Percentiles rank a stretch among this genome's conserved stretches.
Conservation (phyloP, 1,140 invertebrate species). For the Dendrolimus kikuchii region DNA sequence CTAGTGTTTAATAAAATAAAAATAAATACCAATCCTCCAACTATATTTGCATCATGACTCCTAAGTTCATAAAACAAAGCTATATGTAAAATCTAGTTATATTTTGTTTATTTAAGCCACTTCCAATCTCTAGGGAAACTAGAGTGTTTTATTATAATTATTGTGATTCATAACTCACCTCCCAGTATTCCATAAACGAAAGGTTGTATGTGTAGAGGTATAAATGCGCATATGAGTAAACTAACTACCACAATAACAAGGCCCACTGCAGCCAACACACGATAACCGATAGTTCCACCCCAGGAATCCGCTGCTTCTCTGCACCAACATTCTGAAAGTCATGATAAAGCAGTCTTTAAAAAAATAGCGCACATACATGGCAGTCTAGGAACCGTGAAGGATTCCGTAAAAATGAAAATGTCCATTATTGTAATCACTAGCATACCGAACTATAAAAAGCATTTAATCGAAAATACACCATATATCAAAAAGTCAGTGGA, state of each 20-base stretch:
- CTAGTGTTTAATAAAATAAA: neutral
- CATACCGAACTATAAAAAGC: no score
- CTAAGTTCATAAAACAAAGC: no score
- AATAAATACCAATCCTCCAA: neutral
- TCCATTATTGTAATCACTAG: no score
- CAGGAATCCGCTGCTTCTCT: conserved; percentile 65
- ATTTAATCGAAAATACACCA: no score
- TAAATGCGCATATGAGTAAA: conserved; percentile 40
- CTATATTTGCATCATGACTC: neutral
- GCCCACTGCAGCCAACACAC: conserved; percentile 50
- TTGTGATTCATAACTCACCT: conserved; percentile 25
- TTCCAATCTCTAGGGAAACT: no score
- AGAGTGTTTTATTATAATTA: neutral
- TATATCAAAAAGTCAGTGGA: no score
- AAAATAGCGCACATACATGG: no score
- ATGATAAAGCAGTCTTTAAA: neutral
- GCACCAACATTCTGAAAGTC: conserved; percentile 61
- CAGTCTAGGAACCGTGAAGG: no score
- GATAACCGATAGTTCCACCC: conserved; percentile 46
- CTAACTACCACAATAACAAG: conserved; percentile 34
- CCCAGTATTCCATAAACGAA: conserved; percentile 51
- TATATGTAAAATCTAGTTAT: neutral
- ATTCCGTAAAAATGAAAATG: no score
- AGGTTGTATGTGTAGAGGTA: conserved; percentile 36
- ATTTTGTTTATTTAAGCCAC: neutral